Evolutionary conservation across 2,888 invertebrate genomes (phyloP), one percentile per base, ranked within the genome.

Genomic region (Strigamia transsilvanica): DNA sequence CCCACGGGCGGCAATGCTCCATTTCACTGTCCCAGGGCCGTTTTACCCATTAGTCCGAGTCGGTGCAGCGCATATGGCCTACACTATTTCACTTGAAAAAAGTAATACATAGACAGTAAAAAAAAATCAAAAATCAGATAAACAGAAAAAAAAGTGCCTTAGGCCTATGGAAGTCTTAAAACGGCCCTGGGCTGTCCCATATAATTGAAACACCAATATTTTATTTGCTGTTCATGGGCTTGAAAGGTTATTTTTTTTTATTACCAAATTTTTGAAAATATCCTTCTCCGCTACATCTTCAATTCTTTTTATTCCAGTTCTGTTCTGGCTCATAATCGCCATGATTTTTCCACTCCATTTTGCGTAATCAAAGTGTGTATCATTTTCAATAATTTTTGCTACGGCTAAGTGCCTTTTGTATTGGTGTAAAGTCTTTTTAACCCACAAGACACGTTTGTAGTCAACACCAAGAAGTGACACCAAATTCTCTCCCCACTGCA

Each of bases 401-500:
- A 66, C 61, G 46, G 46, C 46, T 5, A 46, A 46, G 46, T 46
- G 46, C 1, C 15, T 46, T 46, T 46, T 5, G 2, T 10, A 5
- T 46, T 46, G 46, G n/a, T 46, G 5, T 46, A 46, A n/a, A 5
- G 15, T 46, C 15, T 23, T 66, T 23, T 66, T 66, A 23, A 66
- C 10, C 61, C 61, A 66, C 7, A 23, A 23, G 12, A 23, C 61
- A 23, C 12, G 21, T 18, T 66, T 66, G 12, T 6, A 21, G 61
- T 21, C 18, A 21, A 66, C 9, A 66, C 61, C 61, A 21, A 66
- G 61, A 66, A 66, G 21, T 23, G 61, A 66, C 18, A 66, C 61
- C 12, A 66, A 12, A 23, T 23, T 66, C 21, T 66, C 23, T 66
- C 61, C 5, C 61, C 61, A 66, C 23, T 21, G 21, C 7, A 9